Evolutionary conservation across 1,140 invertebrate species (phyloP).

Genomic region (Neodiprion lecontei): DNA sequence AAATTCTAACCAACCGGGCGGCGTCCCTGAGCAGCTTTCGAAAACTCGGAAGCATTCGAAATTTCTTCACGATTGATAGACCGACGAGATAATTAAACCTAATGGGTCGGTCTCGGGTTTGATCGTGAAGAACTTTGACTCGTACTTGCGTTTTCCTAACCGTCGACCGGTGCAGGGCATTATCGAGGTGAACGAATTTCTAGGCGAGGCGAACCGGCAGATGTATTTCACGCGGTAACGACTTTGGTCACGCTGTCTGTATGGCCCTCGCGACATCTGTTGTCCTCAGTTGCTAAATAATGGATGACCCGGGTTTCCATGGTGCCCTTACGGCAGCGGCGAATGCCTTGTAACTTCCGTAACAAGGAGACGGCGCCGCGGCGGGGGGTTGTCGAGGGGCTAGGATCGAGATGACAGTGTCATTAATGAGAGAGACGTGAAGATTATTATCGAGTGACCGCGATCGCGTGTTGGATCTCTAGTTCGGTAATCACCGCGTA

Average conservation of each 20-base stretch:
- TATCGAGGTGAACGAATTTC: conserved; percentile 35
- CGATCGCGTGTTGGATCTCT: neutral
- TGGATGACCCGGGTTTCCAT: conserved; percentile 30
- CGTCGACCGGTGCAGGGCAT: conserved; percentile 14
- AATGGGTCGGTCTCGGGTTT: too few species aligned
- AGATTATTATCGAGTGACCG: neutral
- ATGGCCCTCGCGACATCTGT: conserved; percentile 43
- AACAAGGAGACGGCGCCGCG: neutral
- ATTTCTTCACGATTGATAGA: too few species aligned
- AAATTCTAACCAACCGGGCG: too few species aligned
- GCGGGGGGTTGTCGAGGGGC: conserved; percentile 24
- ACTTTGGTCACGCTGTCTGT: conserved; percentile 49
- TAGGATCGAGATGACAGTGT: conserved; percentile 49
- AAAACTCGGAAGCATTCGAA: too few species aligned
- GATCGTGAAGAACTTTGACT: too few species aligned
- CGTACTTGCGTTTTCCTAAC: too few species aligned
- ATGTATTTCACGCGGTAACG: conserved; percentile 49
- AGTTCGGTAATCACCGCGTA: too few species aligned
- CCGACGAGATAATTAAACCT: too few species aligned
- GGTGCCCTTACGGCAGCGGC: conserved; percentile 26
- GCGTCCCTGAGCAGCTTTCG: too few species aligned
- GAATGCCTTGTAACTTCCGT: conserved; percentile 30
- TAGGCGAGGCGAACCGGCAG: conserved; percentile 33
- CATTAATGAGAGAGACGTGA: conserved; percentile 35
- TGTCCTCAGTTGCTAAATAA: conserved; percentile 33